Evolutionary conservation across 2,888 invertebrate genomes (phyloP).

Genomic region (Drosophila ochracea): DNA sequence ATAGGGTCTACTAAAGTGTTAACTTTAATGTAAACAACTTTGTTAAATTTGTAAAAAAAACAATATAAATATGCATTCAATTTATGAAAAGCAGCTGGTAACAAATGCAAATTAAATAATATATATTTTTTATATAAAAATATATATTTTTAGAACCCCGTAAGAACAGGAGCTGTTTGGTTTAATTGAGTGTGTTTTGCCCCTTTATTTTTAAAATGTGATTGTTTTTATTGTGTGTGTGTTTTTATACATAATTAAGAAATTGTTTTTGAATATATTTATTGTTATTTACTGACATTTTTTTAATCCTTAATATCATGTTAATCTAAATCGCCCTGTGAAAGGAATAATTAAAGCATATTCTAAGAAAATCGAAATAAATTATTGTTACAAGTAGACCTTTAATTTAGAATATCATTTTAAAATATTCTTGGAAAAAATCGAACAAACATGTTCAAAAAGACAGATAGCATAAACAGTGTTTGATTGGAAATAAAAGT

Average conservation of each 20-base stretch:
- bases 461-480: too few species aligned
- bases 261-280: constrained; percentile 45
- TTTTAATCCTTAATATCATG: not conserved
- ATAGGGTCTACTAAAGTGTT: constrained; percentile 10
- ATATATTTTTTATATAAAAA: not conserved
- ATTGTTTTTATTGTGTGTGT: not conserved
- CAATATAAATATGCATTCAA: not conserved
- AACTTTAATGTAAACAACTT: constrained; percentile 24
- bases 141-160: not conserved
- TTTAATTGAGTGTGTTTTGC: constrained; percentile 1
- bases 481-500: not conserved
- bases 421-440: too few species aligned
- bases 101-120: not conserved
- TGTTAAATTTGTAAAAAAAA: constrained; percentile 1
- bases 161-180: not conserved
- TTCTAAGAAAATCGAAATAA: not conserved
- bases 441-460: not conserved
- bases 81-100: not conserved
- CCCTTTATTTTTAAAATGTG: not conserved
- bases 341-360: not conserved
- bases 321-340: not conserved
- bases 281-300: not conserved
- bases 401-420: not conserved
- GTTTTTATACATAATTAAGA: constrained; percentile 4
- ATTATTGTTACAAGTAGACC: not conserved